Evolutionary conservation across 2,113 vertebrate species (phyloP), one percentile per base, ranked within the genome.

Genomic region (Cyprinus carpio): DNA sequence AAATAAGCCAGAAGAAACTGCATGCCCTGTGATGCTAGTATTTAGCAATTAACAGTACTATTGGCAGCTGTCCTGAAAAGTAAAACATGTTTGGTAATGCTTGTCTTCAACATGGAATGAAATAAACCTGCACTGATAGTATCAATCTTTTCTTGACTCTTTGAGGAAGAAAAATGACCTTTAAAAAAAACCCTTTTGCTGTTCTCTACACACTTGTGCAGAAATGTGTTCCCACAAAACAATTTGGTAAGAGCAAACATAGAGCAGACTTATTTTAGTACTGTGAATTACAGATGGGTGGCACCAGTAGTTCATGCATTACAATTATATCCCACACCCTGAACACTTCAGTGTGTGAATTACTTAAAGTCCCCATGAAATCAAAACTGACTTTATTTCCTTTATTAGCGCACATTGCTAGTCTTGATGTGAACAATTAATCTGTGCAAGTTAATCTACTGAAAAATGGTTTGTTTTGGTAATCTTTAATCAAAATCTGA

Each of bases 1-100:
- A 37, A 74, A 80, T 40, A 34, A 79, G 85, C 16, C 64, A 58
- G 34, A 65, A 84, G 25, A 69, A 54, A n/a, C 56, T 81, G 87
- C 87, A 87, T 89, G 89, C 71, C 74, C 25, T 74, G 40, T 82
- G 54, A 29, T 74, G 60, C 79, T 71, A 60, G 79, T 34, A 20
- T 71, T 58, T 67, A 67, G 31, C 43, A 54, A 25, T 58, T 82
- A 56, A 82, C 72, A 78, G 75, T 79, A 65, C 62, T 72, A 62
- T 75, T 85, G 46, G 51, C 49, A 74, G 34, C 20, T 15, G 16
- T n/a, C 51, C 65, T 23, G n/a, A 58, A 16, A 49, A 56, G 34
- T 37, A 51, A 82, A 81, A 16, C 6, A 34, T 49, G 43, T 67
- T 69, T 56, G 49, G 49, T 81, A 27, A 77, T 58, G 62, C 72